Percentiles rank a stretch among this genome's conserved stretches.
Conservation (phyloP, 2,888 invertebrate species). For the Acrobasis repandana region DNA sequence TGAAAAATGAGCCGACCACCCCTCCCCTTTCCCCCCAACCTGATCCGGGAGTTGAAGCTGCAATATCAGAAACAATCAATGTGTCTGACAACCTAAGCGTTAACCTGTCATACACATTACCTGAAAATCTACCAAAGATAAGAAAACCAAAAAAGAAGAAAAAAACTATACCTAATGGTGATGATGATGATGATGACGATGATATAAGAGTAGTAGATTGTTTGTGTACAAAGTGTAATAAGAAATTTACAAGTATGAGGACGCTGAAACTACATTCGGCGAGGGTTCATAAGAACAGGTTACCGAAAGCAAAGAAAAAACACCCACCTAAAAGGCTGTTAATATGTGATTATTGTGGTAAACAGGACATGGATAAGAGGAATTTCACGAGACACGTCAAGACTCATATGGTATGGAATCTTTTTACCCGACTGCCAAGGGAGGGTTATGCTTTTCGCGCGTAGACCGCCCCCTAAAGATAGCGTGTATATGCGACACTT, state of each 20-base stretch:
- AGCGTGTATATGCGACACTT: too few species aligned
- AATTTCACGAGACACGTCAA: conserved; percentile 48
- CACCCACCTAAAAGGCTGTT: conserved; percentile 24
- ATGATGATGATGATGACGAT: neutral
- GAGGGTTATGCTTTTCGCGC: too few species aligned
- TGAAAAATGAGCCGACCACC: neutral
- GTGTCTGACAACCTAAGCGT: neutral
- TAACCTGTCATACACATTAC: neutral
- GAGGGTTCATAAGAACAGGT: conserved; percentile 47
- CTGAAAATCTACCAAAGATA: neutral
- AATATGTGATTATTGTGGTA: conserved; percentile 55
- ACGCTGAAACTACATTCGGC: conserved; percentile 52
- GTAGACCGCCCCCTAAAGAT: too few species aligned
- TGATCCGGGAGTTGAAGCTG: neutral
- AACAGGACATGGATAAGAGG: conserved; percentile 30
- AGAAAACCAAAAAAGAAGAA: conserved; percentile 26
- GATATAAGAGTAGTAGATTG: conserved; percentile 39
- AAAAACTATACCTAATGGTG: conserved; percentile 10
- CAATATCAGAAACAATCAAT: neutral
- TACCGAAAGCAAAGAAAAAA: conserved; percentile 26
- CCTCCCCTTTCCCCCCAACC: neutral
- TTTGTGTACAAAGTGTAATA: conserved; percentile 57
- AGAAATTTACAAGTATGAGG: conserved; percentile 39
- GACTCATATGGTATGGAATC: conserved; percentile 43
- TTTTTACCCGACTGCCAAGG: neutral